Conservation (phyloP, 2,113 vertebrate species). For the Psittacara wagleri region DNA sequence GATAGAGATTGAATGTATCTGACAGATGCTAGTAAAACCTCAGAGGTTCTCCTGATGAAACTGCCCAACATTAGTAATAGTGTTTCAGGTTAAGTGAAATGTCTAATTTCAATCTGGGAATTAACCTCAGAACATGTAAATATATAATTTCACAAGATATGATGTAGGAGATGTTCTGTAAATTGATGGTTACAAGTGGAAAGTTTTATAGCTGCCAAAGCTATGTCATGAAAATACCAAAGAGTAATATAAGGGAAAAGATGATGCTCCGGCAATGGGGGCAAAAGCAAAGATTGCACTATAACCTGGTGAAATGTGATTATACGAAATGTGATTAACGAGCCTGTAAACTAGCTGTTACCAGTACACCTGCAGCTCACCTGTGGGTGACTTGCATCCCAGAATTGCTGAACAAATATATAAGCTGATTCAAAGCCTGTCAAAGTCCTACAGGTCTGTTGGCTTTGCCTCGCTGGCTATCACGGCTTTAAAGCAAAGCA, state of each 20-base stretch:
- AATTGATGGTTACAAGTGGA: constrained; percentile 11
- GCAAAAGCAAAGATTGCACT: constrained; percentile 43
- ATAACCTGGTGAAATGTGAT: constrained; percentile 19
- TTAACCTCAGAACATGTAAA: constrained; percentile 35
- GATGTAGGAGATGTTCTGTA: constrained; percentile 28
- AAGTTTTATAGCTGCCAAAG: constrained; percentile 73
- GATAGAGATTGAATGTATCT: constrained; percentile 22
- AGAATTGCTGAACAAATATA: background rate
- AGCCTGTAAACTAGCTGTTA: background rate
- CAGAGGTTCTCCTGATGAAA: constrained; percentile 17
- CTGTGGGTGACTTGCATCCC: background rate
- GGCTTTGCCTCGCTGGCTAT: background rate
- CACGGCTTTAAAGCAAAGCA: constrained; percentile 20
- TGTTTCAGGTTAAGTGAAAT: constrained; percentile 31
- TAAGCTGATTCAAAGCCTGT: background rate
- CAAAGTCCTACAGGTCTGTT: background rate
- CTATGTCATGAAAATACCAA: constrained; percentile 71
- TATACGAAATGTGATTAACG: background rate
- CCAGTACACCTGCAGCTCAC: background rate
- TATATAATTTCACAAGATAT: constrained; percentile 25
- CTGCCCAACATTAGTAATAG: background rate
- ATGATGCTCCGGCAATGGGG: constrained; percentile 20
- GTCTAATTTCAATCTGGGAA: background rate
- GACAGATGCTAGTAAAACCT: background rate
- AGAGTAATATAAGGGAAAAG: constrained; percentile 58